phyloP scores from a whole-genome alignment of 2,888 invertebrate species.

The Cheilosia variabilis region DNA sequence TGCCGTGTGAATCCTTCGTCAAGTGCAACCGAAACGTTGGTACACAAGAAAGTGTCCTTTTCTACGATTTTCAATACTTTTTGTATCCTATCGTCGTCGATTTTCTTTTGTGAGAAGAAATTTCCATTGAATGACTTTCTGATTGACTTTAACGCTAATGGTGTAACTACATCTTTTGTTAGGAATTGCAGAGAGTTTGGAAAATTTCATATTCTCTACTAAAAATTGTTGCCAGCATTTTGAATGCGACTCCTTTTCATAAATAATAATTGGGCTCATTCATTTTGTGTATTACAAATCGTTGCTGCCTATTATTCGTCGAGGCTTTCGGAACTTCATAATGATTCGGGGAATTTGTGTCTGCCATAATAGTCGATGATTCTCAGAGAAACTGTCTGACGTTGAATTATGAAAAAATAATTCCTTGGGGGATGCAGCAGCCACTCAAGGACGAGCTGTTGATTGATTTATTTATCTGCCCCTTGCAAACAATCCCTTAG shows the following conservation, averaged over 20 bases:
- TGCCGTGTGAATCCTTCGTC: slow-evolving; percentile 23
- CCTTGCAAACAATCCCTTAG: too few species aligned
- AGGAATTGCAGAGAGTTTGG: neutral
- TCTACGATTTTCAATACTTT: neutral
- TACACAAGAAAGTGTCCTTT: neutral
- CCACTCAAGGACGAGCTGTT: too few species aligned
- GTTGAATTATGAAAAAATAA: too few species aligned
- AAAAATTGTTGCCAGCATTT: neutral
- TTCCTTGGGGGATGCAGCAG: too few species aligned
- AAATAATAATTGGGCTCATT: neutral
- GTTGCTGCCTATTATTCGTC: neutral
- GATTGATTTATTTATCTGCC: too few species aligned
- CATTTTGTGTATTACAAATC: neutral
- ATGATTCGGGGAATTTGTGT: too few species aligned
- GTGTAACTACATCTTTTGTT: neutral
- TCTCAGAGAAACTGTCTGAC: too few species aligned
- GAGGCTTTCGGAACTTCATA: too few species aligned
- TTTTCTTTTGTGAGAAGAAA: neutral
- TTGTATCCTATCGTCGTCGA: neutral
- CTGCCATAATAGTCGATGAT: too few species aligned
- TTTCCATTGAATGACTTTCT: slow-evolving; percentile 6
- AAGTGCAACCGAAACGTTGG: neutral
- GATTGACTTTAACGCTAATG: slow-evolving; percentile 26
- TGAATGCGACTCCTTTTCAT: neutral
- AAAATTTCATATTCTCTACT: too few species aligned